These are phyloP conservation scores for Porites rus DNA, from an alignment of 92 coral and sea anemone genomes.

Conservation along the genomic window DNA sequence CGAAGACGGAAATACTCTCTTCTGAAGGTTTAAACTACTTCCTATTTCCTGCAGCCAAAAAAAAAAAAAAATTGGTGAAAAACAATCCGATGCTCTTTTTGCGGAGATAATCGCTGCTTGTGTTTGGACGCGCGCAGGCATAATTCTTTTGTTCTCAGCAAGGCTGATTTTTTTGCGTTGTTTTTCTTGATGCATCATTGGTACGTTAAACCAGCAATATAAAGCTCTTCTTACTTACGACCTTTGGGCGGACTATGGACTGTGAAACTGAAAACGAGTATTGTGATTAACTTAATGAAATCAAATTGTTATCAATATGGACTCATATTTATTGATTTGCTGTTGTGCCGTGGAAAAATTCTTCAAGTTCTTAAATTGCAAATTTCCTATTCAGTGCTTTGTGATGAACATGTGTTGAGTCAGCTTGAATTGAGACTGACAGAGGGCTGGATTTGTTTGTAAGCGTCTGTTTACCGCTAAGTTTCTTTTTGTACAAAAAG, in stretches of 20 bases:
- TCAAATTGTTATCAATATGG: not conserved
- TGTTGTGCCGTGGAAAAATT: not conserved
- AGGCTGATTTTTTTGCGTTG: constrained; percentile 15
- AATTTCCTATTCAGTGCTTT: not conserved
- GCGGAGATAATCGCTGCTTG: not conserved
- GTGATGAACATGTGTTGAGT: constrained; percentile 13
- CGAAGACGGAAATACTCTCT: not conserved
- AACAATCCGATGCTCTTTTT: constrained; percentile 12
- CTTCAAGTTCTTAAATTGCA: not conserved
- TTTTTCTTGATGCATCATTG: not conserved
- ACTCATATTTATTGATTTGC: not conserved
- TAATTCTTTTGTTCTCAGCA: constrained; percentile 29
- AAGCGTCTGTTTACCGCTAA: constrained; percentile 2
- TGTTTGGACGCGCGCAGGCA: constrained; percentile 1
- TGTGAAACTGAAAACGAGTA: constrained; percentile 10
- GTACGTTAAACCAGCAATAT: not conserved
- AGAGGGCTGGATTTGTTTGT: not conserved
- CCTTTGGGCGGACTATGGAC: constrained; percentile 33
- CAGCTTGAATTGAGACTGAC: constrained; percentile 8
- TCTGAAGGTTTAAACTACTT: constrained; percentile 20
- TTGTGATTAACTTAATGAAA: not conserved
- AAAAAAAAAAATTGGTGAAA: constrained; percentile 8
- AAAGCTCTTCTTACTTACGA: not conserved
- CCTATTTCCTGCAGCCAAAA: not conserved
- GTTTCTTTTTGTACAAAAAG: constrained; percentile 1